A percentile compares a stretch with the other conserved stretches of the same genome.
phyloP scores from a whole-genome alignment of 1,140 invertebrate genomes.

The Agrypnia vestita region DNA sequence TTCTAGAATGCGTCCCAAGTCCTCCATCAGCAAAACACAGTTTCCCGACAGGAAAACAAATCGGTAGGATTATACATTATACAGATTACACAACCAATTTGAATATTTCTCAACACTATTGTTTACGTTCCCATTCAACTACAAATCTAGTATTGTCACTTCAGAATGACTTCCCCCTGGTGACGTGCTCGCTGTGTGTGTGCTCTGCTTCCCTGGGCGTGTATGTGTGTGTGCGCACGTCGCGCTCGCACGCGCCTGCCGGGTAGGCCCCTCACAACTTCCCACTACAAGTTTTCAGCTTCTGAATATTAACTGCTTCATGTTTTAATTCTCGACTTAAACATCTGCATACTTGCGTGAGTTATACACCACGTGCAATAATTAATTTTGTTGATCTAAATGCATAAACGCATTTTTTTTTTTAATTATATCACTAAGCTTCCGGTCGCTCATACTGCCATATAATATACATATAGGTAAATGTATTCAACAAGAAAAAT shows the following conservation, averaged over 20 bases:
- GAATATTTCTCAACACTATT: constrained; percentile 33
- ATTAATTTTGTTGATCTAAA: no score
- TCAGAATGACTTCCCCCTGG: constrained; percentile 24
- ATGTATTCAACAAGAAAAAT: no score
- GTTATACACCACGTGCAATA: no score
- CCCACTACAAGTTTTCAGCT: not conserved
- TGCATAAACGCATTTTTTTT: no score
- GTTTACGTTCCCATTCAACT: constrained; percentile 22
- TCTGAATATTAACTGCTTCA: constrained; percentile 18
- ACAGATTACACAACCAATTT: constrained; percentile 31
- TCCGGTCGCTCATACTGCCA: no score
- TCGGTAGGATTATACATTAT: constrained; percentile 19
- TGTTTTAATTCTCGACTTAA: not conserved
- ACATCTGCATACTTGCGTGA: no score
- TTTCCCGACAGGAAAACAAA: constrained; percentile 6
- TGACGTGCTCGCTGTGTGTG: not conserved
- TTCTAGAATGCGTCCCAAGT: no score
- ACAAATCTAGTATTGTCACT: constrained; percentile 41
- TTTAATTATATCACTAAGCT: no score
- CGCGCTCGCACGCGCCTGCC: no score
- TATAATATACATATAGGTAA: no score
- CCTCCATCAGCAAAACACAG: not conserved
- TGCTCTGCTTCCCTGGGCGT: no score
- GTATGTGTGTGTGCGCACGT: no score
- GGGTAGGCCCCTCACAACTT: not conserved